Conservation (phyloP, 2,797 vertebrate species). For the Setipinna tenuifilis region DNA sequence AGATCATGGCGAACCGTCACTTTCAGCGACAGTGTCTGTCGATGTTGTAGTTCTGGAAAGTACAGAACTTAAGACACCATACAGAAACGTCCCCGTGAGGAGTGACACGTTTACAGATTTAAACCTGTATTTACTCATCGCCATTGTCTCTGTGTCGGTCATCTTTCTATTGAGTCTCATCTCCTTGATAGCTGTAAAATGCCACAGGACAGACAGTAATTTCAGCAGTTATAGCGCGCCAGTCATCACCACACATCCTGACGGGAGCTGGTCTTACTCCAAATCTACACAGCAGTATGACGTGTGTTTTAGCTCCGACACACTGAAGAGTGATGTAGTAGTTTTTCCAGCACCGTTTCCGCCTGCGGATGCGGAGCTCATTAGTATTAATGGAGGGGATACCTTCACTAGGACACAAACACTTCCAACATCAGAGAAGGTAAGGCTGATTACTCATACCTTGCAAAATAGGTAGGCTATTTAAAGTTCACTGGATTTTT, state of each 20-base stretch:
- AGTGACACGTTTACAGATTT: conserved; percentile 54
- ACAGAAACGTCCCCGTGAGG: conserved; percentile 48
- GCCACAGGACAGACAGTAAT: conserved; percentile 47
- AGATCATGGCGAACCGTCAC: conserved; percentile 55
- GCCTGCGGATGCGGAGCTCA: too few relatives aligned
- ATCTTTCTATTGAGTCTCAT: conserved; percentile 58
- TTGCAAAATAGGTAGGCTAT: too few relatives aligned
- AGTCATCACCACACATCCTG: too few relatives aligned
- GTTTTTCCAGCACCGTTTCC: too few relatives aligned
- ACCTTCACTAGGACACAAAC: conserved; percentile 63
- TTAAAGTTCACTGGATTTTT: too few relatives aligned
- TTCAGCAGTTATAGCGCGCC: conserved; percentile 53
- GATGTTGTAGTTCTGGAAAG: conserved; percentile 57
- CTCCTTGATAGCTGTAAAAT: conserved; percentile 56
- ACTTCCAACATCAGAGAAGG: conserved; percentile 61
- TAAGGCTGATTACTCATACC: too few relatives aligned
- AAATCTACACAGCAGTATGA: too few relatives aligned
- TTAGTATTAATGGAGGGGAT: conserved; percentile 58
- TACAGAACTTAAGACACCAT: conserved; percentile 47
- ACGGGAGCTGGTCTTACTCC: too few relatives aligned
- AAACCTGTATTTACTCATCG: conserved; percentile 57
- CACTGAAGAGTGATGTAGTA: too few relatives aligned
- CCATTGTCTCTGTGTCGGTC: conserved; percentile 56
- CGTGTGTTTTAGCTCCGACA: too few relatives aligned
- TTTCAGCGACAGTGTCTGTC: conserved; percentile 58